Evolutionary conservation across 2,888 invertebrate species (phyloP), one percentile per base, ranked within the genome.

Genomic region (Epicampocera succincta): DNA sequence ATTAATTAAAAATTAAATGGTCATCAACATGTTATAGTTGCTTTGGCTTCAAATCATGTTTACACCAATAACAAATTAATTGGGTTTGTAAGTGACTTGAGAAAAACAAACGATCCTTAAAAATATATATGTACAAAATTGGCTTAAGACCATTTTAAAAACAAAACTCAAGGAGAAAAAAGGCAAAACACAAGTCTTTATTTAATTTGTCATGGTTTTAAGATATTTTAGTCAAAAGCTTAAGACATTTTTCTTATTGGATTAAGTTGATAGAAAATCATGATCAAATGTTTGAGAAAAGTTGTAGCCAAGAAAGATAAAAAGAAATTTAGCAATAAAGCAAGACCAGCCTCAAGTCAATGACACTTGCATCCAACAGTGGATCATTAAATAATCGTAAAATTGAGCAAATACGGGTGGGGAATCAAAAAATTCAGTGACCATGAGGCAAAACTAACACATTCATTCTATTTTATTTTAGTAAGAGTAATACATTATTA

Each of bases 71-170:
- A 48, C 40, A 50, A 75, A 75, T 77, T 81, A 77, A 81, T 58
- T 77, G 48, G 81, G 81, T 81, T 69, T 81, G 81, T 76, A 81
- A 72, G 80, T 63, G 54, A 73, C 25, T 48, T 56, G n/a, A 1
- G 52, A 19, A 2, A 38, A 29, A 48, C 12, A 17, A n/a, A 19
- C 8, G 21, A 44, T 25, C 1, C 52, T 33, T 52, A 72, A 61
- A 58, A 12, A 58, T 21, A 15, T 29, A 33, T 8, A 15, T 29
- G 19, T 8, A 38, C 19, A 38, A 19, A 48, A 25, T n/a, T 17
- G 48, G 8, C n/a, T 60, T 63, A 13, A 63, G 46, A 48, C 48
- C 17, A 29, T 61, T 46, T 44, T 3, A 4, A 44, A 46, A 15
- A 33, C 1, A 33, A 33, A 40, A 21, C 33, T n/a, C 44, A 9